A percentile compares a stretch with the other conserved stretches of the same genome.
phyloP scores from a whole-genome alignment of 2,888 invertebrate species.

The Molanna angustata region DNA sequence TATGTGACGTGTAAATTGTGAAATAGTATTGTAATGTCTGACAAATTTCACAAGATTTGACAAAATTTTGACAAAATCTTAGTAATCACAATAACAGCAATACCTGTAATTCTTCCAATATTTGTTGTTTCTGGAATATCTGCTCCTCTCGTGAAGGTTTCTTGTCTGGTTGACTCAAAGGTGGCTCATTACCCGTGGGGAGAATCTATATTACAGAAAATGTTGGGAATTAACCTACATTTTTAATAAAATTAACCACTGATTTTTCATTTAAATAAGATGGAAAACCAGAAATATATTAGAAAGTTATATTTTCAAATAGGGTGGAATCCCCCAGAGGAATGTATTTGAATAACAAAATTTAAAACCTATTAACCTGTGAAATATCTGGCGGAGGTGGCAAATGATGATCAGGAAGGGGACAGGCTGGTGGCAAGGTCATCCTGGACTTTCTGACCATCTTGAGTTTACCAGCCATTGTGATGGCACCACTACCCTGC shows the following conservation, averaged over 20 bases:
- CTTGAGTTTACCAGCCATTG: slow-evolving; percentile 32
- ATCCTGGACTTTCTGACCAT: slow-evolving; percentile 43
- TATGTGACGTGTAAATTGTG: too few species aligned
- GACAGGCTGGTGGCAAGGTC: slow-evolving; percentile 42
- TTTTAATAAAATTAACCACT: too few species aligned
- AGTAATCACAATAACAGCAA: too few species aligned
- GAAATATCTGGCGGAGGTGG: slow-evolving; percentile 51
- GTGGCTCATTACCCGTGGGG: slow-evolving; percentile 44
- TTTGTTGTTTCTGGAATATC: slow-evolving; percentile 65
- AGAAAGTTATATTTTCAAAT: too few species aligned
- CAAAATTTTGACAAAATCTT: too few species aligned
- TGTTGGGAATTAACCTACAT: too few species aligned
- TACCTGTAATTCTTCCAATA: slow-evolving; percentile 62
- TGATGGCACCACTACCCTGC: slow-evolving; percentile 33
- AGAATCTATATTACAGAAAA: too few species aligned
- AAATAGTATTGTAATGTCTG: too few species aligned
- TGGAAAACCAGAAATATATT: too few species aligned
- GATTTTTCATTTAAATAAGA: too few species aligned
- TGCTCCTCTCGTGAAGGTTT: slow-evolving; percentile 54
- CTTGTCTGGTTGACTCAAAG: slow-evolving; percentile 22
- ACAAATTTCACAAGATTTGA: too few species aligned
- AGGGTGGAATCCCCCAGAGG: too few species aligned
- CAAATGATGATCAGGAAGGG: slow-evolving; percentile 50
- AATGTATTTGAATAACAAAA: neutral
- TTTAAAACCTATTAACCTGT: slow-evolving; percentile 37